Evolutionary conservation across 2,113 vertebrate genomes (phyloP).

Genomic region (Calyptomena viridis): DNA sequence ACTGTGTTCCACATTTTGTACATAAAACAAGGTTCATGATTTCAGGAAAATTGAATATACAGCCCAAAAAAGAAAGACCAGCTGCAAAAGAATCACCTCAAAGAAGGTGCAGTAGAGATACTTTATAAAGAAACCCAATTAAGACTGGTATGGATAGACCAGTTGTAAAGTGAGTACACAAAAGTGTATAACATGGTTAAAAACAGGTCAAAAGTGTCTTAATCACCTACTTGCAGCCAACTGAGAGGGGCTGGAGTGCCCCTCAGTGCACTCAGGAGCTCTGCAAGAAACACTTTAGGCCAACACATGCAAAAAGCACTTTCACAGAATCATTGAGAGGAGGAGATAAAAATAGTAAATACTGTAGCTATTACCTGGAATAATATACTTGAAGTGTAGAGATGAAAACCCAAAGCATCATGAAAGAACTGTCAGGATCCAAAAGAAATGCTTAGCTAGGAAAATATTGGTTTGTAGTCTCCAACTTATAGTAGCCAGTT

Average conservation of each 20-base stretch:
- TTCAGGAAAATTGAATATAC: background rate
- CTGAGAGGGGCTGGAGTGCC: background rate
- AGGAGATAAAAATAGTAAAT: conserved; percentile 18
- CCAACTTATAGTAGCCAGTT: background rate
- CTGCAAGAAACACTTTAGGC: background rate
- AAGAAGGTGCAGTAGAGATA: background rate
- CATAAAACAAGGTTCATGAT: background rate
- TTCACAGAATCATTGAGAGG: background rate
- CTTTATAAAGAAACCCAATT: background rate
- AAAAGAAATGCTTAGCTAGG: background rate
- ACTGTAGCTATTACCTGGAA: background rate
- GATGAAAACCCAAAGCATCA: background rate
- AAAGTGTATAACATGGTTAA: background rate
- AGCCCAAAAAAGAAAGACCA: background rate
- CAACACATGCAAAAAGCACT: background rate
- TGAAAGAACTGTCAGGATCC: background rate
- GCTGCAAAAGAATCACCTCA: background rate
- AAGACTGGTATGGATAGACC: background rate
- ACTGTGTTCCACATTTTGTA: background rate
- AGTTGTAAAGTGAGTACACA: background rate
- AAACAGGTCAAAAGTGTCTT: background rate
- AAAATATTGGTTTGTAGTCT: conserved; percentile 13
- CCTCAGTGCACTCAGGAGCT: background rate
- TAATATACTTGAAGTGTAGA: background rate
- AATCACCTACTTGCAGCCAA: background rate